Evolutionary conservation across 2,797 vertebrate genomes (phyloP).

Genomic region (Pampus argenteus): DNA sequence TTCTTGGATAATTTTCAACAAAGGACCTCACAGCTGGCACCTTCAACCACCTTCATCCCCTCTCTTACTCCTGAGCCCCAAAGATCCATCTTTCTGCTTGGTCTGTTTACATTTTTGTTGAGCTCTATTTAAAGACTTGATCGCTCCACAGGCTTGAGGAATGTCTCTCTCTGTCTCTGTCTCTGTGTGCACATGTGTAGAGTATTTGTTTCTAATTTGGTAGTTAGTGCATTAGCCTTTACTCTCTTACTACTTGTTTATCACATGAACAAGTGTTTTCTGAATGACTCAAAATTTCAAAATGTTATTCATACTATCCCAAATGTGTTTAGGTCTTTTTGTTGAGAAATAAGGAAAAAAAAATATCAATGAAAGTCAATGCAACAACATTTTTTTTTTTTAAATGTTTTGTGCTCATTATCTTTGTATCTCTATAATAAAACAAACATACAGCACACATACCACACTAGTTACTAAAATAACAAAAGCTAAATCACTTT

Average conservation of each 20-base stretch:
- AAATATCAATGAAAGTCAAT: not conserved
- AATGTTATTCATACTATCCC: conserved; percentile 27
- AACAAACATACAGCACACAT: conserved; percentile 3
- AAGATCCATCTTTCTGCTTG: conserved; percentile 56
- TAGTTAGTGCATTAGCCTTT: conserved; percentile 14
- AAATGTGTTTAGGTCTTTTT: conserved; percentile 27
- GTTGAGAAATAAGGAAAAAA: conserved; percentile 17
- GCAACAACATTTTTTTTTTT: not conserved
- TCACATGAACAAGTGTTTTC: conserved; percentile 60
- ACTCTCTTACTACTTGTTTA: conserved; percentile 41
- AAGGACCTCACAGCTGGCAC: not conserved
- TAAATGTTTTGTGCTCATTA: not conserved
- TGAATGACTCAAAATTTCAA: conserved; percentile 37
- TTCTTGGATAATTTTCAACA: not conserved
- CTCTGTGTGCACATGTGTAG: conserved; percentile 1
- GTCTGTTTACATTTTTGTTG: conserved; percentile 78
- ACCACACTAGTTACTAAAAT: not conserved
- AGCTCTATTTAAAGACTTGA: conserved; percentile 77
- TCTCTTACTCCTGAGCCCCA: conserved; percentile 41
- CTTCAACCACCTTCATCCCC: conserved; percentile 25
- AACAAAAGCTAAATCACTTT: not conserved
- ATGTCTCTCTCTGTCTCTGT: conserved; percentile 45
- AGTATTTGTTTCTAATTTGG: conserved; percentile 19
- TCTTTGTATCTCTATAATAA: not conserved
- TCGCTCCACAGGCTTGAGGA: conserved; percentile 70